These are phyloP conservation scores for Myotis daubentonii DNA, from an alignment of 2,797 vertebrate species.

Conservation along the genomic window DNA sequence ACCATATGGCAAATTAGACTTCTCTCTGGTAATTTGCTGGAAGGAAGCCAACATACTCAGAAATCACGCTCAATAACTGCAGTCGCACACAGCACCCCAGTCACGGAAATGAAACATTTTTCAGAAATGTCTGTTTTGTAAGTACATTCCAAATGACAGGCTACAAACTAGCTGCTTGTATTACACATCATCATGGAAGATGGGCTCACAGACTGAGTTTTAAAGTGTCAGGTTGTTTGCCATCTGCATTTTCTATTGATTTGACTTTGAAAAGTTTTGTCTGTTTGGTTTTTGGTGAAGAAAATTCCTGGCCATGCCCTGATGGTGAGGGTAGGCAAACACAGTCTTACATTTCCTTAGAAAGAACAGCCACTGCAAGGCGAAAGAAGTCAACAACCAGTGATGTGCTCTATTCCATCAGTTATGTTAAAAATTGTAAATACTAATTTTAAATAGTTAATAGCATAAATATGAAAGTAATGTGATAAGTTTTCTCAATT, in stretches of 20 bases:
- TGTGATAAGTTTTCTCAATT: not conserved
- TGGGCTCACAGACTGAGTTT: not conserved
- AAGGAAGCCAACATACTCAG: constrained; percentile 66
- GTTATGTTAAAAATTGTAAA: not conserved
- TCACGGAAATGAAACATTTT: constrained; percentile 41
- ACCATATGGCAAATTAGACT: constrained; percentile 65
- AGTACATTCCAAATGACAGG: constrained; percentile 2
- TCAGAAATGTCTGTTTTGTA: constrained; percentile 37
- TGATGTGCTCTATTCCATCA: not conserved
- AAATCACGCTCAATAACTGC: constrained; percentile 58
- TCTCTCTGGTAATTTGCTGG: constrained; percentile 42
- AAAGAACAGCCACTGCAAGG: not conserved
- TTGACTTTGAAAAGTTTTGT: constrained; percentile 25
- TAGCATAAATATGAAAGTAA: not conserved
- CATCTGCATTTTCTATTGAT: constrained; percentile 27
- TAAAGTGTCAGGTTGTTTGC: not conserved
- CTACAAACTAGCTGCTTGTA: constrained; percentile 14
- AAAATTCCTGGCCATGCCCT: not conserved
- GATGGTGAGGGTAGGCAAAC: not conserved
- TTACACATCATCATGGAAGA: constrained; percentile 12
- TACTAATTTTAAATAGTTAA: not conserved
- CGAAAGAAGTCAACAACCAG: not conserved
- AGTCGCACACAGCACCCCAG: not conserved
- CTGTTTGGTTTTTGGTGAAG: not conserved
- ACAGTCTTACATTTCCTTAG: not conserved